phyloP scores from a whole-genome alignment of 2,888 invertebrate species.

The Phyllotreta striolata region DNA sequence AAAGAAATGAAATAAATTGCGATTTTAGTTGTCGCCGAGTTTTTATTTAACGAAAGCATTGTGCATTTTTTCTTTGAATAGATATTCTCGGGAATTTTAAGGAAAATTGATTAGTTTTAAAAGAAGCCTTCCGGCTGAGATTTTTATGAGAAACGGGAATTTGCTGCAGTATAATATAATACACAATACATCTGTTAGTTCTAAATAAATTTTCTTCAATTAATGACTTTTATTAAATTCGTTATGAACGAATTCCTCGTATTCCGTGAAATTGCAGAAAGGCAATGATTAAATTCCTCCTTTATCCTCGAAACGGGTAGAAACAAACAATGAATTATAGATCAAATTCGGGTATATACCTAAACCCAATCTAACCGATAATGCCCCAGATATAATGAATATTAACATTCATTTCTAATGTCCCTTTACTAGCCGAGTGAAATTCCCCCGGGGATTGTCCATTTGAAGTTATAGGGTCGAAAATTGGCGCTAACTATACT shows the following conservation, averaged over 20 bases:
- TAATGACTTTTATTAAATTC: too few relatives aligned
- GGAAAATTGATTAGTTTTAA: slow-evolving; percentile 1
- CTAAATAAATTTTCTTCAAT: too few relatives aligned
- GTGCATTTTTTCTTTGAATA: background rate
- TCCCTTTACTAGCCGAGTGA: slow-evolving; percentile 14
- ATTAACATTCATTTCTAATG: slow-evolving; percentile 28
- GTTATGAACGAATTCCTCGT: too few relatives aligned
- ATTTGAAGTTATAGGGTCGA: slow-evolving; percentile 32
- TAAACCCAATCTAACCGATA: slow-evolving; percentile 19
- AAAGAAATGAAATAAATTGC: slow-evolving; percentile 15
- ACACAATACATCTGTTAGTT: too few relatives aligned
- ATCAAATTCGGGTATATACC: background rate
- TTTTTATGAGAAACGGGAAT: background rate
- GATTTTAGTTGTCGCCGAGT: slow-evolving; percentile 10
- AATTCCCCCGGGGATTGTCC: slow-evolving; percentile 23
- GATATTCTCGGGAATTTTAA: slow-evolving; percentile 6
- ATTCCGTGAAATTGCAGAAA: too few relatives aligned
- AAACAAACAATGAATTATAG: background rate
- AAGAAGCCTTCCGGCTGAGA: background rate
- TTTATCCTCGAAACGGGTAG: too few relatives aligned
- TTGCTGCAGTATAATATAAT: background rate
- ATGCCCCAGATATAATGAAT: slow-evolving; percentile 20
- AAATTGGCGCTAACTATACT: slow-evolving; percentile 36
- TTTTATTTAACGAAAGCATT: slow-evolving; percentile 11
- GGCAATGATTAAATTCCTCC: too few relatives aligned